phyloP scores from a whole-genome alignment of 2,797 vertebrate species.

The Catostomus latipinnis region DNA sequence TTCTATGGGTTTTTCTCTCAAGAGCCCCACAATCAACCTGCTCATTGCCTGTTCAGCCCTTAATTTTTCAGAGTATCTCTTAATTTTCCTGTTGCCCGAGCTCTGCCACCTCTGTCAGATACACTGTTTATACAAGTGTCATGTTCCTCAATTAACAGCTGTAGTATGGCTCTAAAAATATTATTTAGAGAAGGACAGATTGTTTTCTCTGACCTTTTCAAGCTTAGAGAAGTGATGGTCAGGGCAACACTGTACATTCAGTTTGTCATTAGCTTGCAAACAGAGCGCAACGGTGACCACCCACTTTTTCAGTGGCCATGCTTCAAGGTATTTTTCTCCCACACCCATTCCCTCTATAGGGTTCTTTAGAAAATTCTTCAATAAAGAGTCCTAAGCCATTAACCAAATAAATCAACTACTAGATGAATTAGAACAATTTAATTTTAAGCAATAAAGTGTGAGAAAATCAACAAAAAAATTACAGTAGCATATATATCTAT shows the following conservation, averaged over 20 bases:
- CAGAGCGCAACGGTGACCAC: too few species aligned
- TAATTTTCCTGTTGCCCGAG: not conserved
- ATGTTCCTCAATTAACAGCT: conserved; percentile 40
- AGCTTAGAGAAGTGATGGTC: not conserved
- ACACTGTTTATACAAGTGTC: conserved; percentile 37
- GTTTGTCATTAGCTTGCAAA: conserved; percentile 37
- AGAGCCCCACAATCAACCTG: not conserved
- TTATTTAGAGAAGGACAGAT: conserved; percentile 41
- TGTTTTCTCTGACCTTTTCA: conserved; percentile 45
- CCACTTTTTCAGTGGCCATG: too few species aligned
- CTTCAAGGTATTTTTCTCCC: too few species aligned
- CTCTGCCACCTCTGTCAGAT: conserved; percentile 1
- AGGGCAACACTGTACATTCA: not conserved
- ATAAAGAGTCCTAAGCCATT: too few species aligned
- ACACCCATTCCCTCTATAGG: too few species aligned
- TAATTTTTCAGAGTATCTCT: conserved; percentile 39
- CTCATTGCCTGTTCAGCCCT: conserved; percentile 10
- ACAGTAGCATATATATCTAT: too few species aligned
- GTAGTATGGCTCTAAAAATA: conserved; percentile 36
- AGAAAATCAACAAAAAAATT: too few species aligned
- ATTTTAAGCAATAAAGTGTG: too few species aligned
- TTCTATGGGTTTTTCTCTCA: conserved; percentile 1
- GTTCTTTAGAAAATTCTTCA: too few species aligned
- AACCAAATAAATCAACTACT: too few species aligned
- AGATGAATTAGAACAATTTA: too few species aligned